Percentiles rank a stretch among this genome's conserved stretches.
Evolutionary conservation across 2,888 invertebrate genomes (phyloP).

Genomic region (Craniophora ligustri): DNA sequence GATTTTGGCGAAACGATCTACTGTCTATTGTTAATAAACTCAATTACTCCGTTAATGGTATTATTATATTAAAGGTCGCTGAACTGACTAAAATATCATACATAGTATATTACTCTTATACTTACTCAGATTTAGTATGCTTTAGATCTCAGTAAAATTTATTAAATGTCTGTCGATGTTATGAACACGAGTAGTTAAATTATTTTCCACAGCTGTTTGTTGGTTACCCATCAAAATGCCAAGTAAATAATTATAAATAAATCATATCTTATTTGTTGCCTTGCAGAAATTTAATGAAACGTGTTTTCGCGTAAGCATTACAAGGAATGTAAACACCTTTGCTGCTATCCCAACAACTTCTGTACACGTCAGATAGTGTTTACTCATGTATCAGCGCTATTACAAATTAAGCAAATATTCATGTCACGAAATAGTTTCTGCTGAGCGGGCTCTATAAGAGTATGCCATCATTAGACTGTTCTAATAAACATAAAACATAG

Average conservation of each 20-base stretch:
- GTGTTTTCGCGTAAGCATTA: neutral
- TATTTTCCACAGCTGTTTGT: no score
- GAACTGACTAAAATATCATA: neutral
- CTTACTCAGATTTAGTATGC: no score
- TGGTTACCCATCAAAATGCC: no score
- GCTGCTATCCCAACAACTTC: neutral
- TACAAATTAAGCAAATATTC: neutral
- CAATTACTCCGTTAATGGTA: neutral
- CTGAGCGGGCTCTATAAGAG: neutral
- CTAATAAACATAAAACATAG: no score
- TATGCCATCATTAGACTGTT: no score
- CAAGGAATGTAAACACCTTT: neutral
- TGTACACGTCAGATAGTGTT: neutral
- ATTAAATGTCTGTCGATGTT: no score
- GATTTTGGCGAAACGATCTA: neutral
- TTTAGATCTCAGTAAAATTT: no score
- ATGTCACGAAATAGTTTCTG: neutral
- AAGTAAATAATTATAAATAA: no score
- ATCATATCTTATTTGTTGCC: no score
- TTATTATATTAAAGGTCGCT: no score
- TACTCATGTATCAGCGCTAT: neutral
- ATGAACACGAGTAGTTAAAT: no score
- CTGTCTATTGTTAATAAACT: neutral
- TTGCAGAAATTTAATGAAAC: neutral
- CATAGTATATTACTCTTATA: no score